These are phyloP conservation scores for Xestobium rufovillosum DNA, from an alignment of 2,888 invertebrate genomes.

Conservation along the genomic window DNA sequence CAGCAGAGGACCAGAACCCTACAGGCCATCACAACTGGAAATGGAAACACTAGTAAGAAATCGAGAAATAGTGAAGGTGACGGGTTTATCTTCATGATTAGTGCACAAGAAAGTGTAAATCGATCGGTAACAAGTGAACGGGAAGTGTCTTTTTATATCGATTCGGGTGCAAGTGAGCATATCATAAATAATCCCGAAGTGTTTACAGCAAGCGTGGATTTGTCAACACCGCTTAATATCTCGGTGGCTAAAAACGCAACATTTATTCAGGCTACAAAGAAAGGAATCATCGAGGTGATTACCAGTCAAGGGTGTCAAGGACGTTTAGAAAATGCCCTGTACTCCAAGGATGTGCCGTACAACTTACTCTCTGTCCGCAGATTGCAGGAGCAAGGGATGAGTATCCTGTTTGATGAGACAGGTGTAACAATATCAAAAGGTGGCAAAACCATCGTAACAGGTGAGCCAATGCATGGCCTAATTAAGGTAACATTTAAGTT, in stretches of 20 bases:
- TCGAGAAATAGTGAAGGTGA: too few relatives aligned
- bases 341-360: constrained; percentile 29
- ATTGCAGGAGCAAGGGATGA: constrained; percentile 28
- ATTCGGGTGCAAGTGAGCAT: constrained; percentile 14
- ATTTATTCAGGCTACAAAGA: constrained; percentile 22
- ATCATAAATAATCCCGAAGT: constrained; percentile 10
- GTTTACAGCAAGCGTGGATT: too few relatives aligned
- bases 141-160: constrained; percentile 6
- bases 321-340: constrained; percentile 25
- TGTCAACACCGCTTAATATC: not conserved
- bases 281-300: constrained; percentile 26
- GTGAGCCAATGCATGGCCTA: constrained; percentile 25
- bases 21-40: constrained; percentile 8
- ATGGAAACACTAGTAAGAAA: too few relatives aligned
- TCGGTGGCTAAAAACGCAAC: not conserved
- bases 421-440: constrained; percentile 26
- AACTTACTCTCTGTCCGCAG: constrained; percentile 29
- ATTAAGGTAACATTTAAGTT: constrained; percentile 20
- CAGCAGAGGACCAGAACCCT: constrained; percentile 15
- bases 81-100: too few relatives aligned
- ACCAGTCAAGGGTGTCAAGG: constrained; percentile 24
- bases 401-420: constrained; percentile 28
- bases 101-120: too few relatives aligned
- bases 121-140: not conserved
- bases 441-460: constrained; percentile 22